Evolutionary conservation across 2,888 invertebrate genomes (phyloP), one percentile per base, ranked within the genome.

Genomic region (Ypsolopha sequella): DNA sequence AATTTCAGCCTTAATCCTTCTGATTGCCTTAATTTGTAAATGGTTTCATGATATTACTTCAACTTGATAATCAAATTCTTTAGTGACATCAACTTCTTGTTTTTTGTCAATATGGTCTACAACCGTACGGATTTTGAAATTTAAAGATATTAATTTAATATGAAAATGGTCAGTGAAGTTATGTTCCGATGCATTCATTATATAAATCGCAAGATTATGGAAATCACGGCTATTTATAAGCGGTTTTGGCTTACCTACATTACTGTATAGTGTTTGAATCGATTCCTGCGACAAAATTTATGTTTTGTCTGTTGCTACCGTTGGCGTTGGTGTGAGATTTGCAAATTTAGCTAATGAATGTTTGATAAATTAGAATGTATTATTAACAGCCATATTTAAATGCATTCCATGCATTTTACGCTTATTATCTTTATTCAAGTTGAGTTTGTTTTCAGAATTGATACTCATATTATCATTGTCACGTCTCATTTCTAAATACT

Each of bases 131-230:
- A 24, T 4, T 24, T 24, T 24, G 24, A 24, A 24, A 24, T 24
- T 24, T 24, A 24, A 24, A 24, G 35, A n/a, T 34, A 49, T 49
- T 41, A 39, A 39, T 41, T 33, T 49, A 10, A 38, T 14, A 33
- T 33, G 49, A 55, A 58, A 68, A 70, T 60, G 57, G 61, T 54
- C 59, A 65, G 68, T 72, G 70, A 75, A 71, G 66, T 69, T 64
- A 68, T 64, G 59, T 66, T 65, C 56, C 56, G 61, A 67, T 71
- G 68, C 70, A 70, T 69, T 80, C 67, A 76, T 82, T 85, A 84
- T 85, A 76, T 80, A 84, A 82, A 85, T 81, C 60, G 79, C 68
- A 56, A 67, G 75, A 85, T 85, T 85, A 86, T 86, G 84, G 69
- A 73, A 86, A 86, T 85, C 60, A 53, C 53, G 64, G 68, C 73